Base-by-base conservation (phyloP, 2,888 invertebrate species). In the Plagiodera versicolora region DNA sequence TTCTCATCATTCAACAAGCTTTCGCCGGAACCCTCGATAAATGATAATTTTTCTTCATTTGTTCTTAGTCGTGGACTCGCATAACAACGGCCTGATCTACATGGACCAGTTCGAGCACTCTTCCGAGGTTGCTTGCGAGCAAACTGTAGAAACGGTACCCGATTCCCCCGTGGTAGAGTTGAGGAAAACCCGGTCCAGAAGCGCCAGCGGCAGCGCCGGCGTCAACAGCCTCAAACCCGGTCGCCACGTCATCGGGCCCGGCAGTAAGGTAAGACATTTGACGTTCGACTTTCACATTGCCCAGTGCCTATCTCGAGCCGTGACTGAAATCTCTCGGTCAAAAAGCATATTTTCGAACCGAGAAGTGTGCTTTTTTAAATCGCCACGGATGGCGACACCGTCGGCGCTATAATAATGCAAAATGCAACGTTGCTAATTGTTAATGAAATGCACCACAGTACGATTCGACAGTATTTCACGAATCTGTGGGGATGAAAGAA, bases 241-340 rank as follows among this genome's bases (percentile, higher is more conserved):
- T 1, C 66, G 79, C 46, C 74, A 77, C 56, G 74, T 80, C 9
- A 79, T 80, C 24, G 80, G 78, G n/a, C 79, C 78, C 8, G 77
- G 77, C 14, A 77, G 74, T 57, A 76, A 72, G 60, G 64, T 64
- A 35, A 55, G 61, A 24, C 24, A 3, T 3, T 24, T 24, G 24
- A 24, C 24, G 24, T 24, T 24, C n/a, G 24, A 24, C 3, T 24
- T 3, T 5, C 6, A 24, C 4, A 16, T 45, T 17, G 16, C n/a
- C n/a, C 44, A 32, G n/a, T n/a, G n/a, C n/a, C n/a, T n/a, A n/a
- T n/a, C n/a, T n/a, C n/a, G n/a, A n/a, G n/a, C n/a, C n/a, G n/a
- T n/a, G n/a, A n/a, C n/a, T n/a, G n/a, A n/a, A n/a, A n/a, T n/a
- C n/a, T n/a, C n/a, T n/a, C n/a, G n/a, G n/a, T n/a, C n/a, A n/a